Evolutionary conservation across 2,797 vertebrate species (phyloP).

Genomic region (Spinus pinus): DNA sequence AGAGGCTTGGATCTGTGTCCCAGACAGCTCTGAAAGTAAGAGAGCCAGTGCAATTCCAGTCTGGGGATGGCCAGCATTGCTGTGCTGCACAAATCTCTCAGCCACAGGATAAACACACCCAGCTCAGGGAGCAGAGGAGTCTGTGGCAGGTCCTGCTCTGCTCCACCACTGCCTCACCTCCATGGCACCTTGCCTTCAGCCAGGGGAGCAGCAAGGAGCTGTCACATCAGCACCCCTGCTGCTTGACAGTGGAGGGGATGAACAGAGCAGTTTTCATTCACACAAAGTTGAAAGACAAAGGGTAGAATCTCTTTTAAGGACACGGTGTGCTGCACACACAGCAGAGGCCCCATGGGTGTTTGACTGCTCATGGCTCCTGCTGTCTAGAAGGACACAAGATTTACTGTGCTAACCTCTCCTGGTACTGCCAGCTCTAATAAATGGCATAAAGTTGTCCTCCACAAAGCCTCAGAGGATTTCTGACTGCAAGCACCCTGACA

Average conservation of each 20-base stretch:
- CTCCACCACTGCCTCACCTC: fast-evolving
- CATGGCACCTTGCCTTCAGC: fast-evolving
- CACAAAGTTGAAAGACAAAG: not conserved
- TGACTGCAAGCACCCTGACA: not conserved
- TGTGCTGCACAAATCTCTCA: fast-evolving
- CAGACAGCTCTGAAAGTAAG: not conserved
- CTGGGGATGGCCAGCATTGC: not conserved
- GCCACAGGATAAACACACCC: fast-evolving
- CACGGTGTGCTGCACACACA: not conserved
- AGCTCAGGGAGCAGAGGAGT: fast-evolving
- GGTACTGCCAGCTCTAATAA: not conserved
- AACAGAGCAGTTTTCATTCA: fast-evolving
- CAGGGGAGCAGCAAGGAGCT: not conserved
- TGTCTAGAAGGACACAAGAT: not conserved
- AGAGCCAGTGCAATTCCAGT: not conserved
- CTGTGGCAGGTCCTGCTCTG: not conserved
- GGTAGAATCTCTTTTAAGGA: not conserved
- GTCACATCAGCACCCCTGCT: not conserved
- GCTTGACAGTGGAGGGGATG: not conserved
- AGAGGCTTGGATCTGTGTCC: not conserved
- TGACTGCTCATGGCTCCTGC: fast-evolving
- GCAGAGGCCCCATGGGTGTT: not conserved
- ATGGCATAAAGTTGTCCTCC: not conserved
- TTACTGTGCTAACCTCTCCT: not conserved
- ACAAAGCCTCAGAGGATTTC: not conserved